phyloP scores from a whole-genome alignment of 2,888 invertebrate genomes.

The Drosophila stalkeri region DNA sequence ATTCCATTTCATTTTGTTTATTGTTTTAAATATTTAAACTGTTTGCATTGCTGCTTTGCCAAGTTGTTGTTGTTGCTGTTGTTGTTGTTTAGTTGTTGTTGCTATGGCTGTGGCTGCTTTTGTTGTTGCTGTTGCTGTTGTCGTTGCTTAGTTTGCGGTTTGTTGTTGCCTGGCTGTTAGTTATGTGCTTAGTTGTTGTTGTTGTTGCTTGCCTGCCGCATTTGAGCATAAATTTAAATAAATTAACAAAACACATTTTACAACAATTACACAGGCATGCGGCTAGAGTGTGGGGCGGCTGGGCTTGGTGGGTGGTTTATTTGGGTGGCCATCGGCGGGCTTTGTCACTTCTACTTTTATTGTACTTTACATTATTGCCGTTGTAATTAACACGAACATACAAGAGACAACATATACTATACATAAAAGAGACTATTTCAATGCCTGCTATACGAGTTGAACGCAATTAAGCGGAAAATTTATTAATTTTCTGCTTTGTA shows the following conservation, averaged over 20 bases:
- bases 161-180: slow-evolving; percentile 47
- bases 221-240: slow-evolving; percentile 77
- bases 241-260: slow-evolving; percentile 76
- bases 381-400: slow-evolving; percentile 67
- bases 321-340: slow-evolving; percentile 4
- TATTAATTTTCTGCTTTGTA: slow-evolving; percentile 66
- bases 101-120: slow-evolving; percentile 6
- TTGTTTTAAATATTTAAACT: slow-evolving; percentile 65
- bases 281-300: slow-evolving; percentile 5
- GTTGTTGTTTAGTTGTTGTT: slow-evolving; percentile 1
- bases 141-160: slow-evolving; percentile 53
- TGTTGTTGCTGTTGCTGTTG: slow-evolving; percentile 19
- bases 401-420: slow-evolving; percentile 24
- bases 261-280: slow-evolving; percentile 66
- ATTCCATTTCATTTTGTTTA: slow-evolving; percentile 70
- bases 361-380: slow-evolving; percentile 62
- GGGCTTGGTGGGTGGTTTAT: background rate
- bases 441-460: slow-evolving; percentile 43
- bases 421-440: slow-evolving; percentile 25
- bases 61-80: slow-evolving; percentile 20
- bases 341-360: slow-evolving; percentile 58
- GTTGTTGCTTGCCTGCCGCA: slow-evolving; percentile 32
- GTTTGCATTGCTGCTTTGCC: slow-evolving; percentile 45
- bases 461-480: slow-evolving; percentile 73
- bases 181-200: slow-evolving; percentile 37